Evolutionary conservation across 2,888 invertebrate species (phyloP), one percentile per base, ranked within the genome.

Genomic region (Pedicia rivosa): DNA sequence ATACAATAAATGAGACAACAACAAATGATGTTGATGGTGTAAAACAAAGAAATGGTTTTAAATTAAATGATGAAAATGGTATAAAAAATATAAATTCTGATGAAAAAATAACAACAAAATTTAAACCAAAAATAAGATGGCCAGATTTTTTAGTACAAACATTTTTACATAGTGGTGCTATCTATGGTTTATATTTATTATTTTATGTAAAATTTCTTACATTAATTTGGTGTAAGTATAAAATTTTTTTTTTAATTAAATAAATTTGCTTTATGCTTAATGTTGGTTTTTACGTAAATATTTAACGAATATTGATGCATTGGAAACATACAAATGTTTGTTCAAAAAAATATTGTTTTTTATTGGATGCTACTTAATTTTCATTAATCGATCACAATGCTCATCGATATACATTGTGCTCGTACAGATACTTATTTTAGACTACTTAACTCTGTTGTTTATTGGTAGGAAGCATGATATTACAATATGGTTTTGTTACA

Each of bases 121-220:
- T 77, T 48, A 62, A 57, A 41, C 66, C 82, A 3, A 60, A 61
- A 46, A 70, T 80, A 40, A 67, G 70, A 54, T 83, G 82, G 82
- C 77, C 74, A 0, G 82, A 83, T 54, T 59, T 81, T 2, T 52
- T 60, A 12, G 82, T 69, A 14, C 82, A 82, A 62, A 47, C 75
- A 41, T 72, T 72, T 46, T 64, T 83, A 50, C 83, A 83, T 57
- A 54, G 53, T 40, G 79, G 80, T 22, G 70, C 71, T 43, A 45
- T 79, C 26, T 81, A 80, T 51, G 82, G 81, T 44, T 43, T 80
- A 27, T 78, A 67, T 57, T 66, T 80, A 51, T 65, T 77, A 37
- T 50, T 77, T 44, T 68, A 68, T 26, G 72, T 71, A 19, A 77
- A 67, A 52, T 52, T 76, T 43, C 64, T 67, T 46, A 82, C 83